phyloP scores from a whole-genome alignment of 2,113 vertebrate genomes.

The Leucoraja erinaceus region DNA sequence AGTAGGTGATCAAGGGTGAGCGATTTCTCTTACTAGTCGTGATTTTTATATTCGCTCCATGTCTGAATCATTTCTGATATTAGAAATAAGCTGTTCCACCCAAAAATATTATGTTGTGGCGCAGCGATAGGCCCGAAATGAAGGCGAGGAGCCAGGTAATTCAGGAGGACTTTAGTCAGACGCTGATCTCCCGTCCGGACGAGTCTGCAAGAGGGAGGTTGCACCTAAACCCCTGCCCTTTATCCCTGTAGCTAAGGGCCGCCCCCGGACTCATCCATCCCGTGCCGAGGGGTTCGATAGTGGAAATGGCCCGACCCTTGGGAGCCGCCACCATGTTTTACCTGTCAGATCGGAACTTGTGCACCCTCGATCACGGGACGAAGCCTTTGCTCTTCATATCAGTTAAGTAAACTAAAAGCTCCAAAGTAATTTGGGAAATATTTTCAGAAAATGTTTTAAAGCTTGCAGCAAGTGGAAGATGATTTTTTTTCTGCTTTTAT shows the following conservation, averaged over 20 bases:
- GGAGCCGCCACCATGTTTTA: neutral
- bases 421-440: neutral
- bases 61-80: neutral
- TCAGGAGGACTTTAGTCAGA: no score
- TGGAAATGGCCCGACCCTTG: no score
- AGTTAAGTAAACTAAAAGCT: neutral
- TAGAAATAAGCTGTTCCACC: neutral
- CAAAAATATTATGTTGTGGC: neutral
- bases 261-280: no score
- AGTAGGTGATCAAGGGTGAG: neutral
- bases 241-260: no score
- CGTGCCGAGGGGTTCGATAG: no score
- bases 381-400: neutral
- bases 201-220: no score
- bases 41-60: neutral
- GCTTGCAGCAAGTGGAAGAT: neutral
- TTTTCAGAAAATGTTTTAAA: neutral
- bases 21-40: neutral
- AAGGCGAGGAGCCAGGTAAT: no score
- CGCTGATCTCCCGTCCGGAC: no score
- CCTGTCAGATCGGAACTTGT: neutral
- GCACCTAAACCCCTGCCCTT: no score
- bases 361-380: neutral
- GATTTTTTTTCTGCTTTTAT: neutral
- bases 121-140: no score